Conservation (phyloP, 2,113 vertebrate species). For the Leucosticte australis region DNA sequence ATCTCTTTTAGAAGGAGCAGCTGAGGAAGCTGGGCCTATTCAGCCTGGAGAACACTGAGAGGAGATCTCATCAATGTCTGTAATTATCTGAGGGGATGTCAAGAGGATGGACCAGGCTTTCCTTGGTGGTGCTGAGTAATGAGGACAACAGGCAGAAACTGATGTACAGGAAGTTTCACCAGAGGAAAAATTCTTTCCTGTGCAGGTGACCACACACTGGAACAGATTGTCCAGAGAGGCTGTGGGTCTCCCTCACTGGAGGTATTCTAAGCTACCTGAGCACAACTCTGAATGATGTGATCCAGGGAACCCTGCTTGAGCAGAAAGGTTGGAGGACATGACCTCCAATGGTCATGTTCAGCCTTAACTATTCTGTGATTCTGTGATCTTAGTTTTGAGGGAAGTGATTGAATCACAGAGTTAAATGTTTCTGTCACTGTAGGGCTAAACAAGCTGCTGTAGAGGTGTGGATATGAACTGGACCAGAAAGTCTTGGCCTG, state of each 20-base stretch:
- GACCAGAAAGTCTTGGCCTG: background rate
- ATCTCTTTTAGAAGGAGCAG: background rate
- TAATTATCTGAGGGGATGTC: background rate
- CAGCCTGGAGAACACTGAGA: background rate
- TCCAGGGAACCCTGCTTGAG: background rate
- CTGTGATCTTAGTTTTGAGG: background rate
- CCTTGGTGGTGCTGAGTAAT: rapidly evolving
- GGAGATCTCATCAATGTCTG: background rate
- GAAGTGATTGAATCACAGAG: background rate
- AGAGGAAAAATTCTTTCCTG: background rate
- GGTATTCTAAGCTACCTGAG: background rate
- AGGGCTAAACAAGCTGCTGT: background rate
- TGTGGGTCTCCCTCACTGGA: background rate
- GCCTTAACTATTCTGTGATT: background rate
- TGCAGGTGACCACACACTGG: background rate
- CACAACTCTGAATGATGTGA: background rate
- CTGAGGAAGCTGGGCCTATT: background rate
- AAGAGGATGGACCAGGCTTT: background rate
- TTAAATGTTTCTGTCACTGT: background rate
- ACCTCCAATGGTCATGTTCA: background rate
- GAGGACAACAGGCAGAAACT: background rate
- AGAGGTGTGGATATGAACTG: background rate
- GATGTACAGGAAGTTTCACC: background rate
- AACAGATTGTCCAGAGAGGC: background rate
- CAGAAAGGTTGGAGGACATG: background rate